Conservation (phyloP, 2,888 invertebrate species). For the Tethea ocularis region DNA sequence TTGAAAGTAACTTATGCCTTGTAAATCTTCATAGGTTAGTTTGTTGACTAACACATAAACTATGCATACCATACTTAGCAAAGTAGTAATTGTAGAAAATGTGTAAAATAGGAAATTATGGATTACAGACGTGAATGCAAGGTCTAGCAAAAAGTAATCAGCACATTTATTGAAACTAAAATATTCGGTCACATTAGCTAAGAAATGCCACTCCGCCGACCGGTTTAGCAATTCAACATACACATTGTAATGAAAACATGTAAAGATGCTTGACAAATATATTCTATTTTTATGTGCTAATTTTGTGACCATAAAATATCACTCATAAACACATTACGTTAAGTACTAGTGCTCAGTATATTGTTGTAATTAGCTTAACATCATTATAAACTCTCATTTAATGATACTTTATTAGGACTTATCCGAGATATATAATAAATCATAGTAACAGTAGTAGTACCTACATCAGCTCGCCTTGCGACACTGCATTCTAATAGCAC, state of each 20-base stretch:
- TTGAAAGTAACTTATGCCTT: too few species aligned
- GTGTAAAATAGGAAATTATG: background rate
- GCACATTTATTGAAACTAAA: background rate
- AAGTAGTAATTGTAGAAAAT: too few species aligned
- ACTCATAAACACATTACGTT: too few species aligned
- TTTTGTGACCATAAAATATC: too few species aligned
- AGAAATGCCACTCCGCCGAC: background rate
- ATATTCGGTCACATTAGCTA: background rate
- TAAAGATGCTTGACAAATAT: background rate
- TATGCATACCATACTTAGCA: too few species aligned
- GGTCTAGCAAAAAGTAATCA: background rate
- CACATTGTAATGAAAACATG: background rate
- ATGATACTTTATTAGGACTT: background rate
- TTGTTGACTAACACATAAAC: too few species aligned
- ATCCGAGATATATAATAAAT: background rate
- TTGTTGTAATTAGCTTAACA: too few species aligned
- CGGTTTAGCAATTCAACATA: background rate
- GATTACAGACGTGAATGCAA: background rate
- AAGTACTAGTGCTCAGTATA: too few species aligned
- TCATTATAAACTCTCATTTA: too few species aligned
- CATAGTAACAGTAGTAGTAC: background rate
- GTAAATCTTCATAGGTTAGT: too few species aligned
- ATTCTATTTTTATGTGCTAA: too few species aligned
- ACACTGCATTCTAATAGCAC: constrained; percentile 12
- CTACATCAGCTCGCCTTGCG: background rate